Base-by-base conservation (phyloP, 2,113 vertebrate genomes). In the Limnothrissa miodon region DNA sequence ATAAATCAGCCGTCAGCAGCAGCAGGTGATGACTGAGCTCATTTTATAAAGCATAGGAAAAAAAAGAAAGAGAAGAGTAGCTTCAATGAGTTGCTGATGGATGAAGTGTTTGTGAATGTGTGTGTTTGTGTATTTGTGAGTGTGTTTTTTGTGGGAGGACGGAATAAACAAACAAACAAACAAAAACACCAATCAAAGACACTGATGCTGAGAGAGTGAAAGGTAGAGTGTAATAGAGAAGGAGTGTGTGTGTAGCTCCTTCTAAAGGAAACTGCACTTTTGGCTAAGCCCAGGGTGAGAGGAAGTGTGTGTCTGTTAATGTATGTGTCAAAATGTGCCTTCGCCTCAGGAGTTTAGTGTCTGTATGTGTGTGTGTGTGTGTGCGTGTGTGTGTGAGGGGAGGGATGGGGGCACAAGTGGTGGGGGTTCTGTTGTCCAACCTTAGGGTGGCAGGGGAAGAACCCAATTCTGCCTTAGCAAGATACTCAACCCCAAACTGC, bases 101-200 rank as follows among this genome's bases (percentile, higher is more conserved):
- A 53, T 53, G 15, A 17, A 4, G 5, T 21, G 51, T 53, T 17
- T 21, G 17, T 21, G 1, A 21, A 4, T 53, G 19, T 53, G 48
- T 19, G 48, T 53, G 51, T 53, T 1, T 53, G 51, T 53, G 21
- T 53, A 19, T 53, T 17, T 53, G 51, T 53, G 51, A 21, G 1
- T 53, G 48, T 48, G 13, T 13, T 1, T 51, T 11, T 51, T 11
- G 46, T 51, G 46, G 46, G 46, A 48, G 46, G 46, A 48, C 13
- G 46, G 46, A 2, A 78, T 39, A 82, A 78, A 79, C 80, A 80
- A 19, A 79, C 80, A 80, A 19, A 79, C 79, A 5, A 33, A 23
- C 78, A 23, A 80, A 23, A 83, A 82, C 62, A n/a, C 19, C 83
- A 56, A 53, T 59, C 21, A 59, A 59, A 23, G 21, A 59, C 21